These are phyloP conservation scores for Medauroidea extradentata DNA, from an alignment of 1,140 invertebrate species.

Conservation along the genomic window DNA sequence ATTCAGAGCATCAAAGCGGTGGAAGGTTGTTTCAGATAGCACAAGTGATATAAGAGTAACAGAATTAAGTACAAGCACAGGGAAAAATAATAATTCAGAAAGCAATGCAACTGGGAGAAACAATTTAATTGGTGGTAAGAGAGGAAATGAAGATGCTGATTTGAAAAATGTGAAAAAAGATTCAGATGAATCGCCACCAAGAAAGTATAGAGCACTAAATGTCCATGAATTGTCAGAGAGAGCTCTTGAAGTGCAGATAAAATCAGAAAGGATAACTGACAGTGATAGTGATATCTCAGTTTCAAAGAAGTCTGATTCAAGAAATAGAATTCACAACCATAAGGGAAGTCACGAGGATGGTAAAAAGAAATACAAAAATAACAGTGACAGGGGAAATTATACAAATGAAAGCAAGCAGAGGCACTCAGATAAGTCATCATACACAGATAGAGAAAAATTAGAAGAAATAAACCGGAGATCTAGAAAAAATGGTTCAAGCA, in stretches of 20 bases:
- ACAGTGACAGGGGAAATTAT: no score
- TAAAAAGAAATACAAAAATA: constrained; percentile 14
- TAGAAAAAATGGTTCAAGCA: constrained; percentile 20
- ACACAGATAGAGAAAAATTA: constrained; percentile 22
- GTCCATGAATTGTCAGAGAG: background rate
- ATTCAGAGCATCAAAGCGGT: constrained; percentile 58
- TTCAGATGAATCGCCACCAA: constrained; percentile 15
- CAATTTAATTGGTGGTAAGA: no score
- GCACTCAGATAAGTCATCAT: constrained; percentile 36
- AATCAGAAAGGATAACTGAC: no score
- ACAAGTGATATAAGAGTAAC: constrained; percentile 30
- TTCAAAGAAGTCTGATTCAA: no score
- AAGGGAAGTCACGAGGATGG: no score
- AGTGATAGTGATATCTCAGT: no score
- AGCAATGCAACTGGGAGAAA: no score
- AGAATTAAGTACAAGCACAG: constrained; percentile 32
- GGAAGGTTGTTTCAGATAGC: constrained; percentile 59
- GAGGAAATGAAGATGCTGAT: no score
- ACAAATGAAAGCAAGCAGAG: no score
- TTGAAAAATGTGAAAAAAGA: background rate
- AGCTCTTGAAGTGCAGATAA: background rate
- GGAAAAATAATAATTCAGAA: constrained; percentile 15
- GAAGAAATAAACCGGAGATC: constrained; percentile 18
- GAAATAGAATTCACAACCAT: no score
- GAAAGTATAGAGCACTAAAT: background rate